Evolutionary conservation across 2,797 vertebrate species (phyloP), one percentile per base, ranked within the genome.

Genomic region (Alca torda): DNA sequence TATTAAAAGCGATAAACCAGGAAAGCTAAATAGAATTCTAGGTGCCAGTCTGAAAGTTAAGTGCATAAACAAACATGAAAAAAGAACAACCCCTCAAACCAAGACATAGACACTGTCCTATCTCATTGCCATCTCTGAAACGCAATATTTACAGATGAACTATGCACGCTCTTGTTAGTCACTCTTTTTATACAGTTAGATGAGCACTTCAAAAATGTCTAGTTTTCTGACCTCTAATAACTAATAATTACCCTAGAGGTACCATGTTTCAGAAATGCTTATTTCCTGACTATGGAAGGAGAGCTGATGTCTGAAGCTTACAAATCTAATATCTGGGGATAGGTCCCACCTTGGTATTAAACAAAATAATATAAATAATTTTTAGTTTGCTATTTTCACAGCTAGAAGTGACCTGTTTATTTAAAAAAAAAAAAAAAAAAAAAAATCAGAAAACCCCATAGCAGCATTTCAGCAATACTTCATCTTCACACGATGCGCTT

Each of bases 41-140:
- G 4, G 18, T 68, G 33, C 54, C 25, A 26, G 11, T 39, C 35
- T 48, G 59, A 39, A 74, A 53, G 16, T 26, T 35, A 41, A 79
- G 21, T 28, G 45, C 26, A 50, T 33, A 35, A 3, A 37, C 3
- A 16, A 33, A 13, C 17, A 43, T 24, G 16, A 24, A 3, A n/a
- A 41, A 31, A 46, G 28, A 37, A 11, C 39, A 41, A 41, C 12
- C 4, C 8, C 24, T 3, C 0, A 4, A 24, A 19, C 25, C 41
- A 57, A 33, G 45, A 41, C n/a, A 33, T 3, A 53, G 21, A 26
- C 11, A 3, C 21, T 45, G 19, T 60, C 25, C 30, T 51, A 35
- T 33, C 56, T 74, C 28, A 26, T 12, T 50, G 30, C 39, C 11
- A 7, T 30, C 72, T 78, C 61, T 75, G 43, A 91, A 61, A 69